These are phyloP conservation scores for Perca schrenkii DNA, from an alignment of 2,113 vertebrate genomes.

Conservation along the genomic window DNA sequence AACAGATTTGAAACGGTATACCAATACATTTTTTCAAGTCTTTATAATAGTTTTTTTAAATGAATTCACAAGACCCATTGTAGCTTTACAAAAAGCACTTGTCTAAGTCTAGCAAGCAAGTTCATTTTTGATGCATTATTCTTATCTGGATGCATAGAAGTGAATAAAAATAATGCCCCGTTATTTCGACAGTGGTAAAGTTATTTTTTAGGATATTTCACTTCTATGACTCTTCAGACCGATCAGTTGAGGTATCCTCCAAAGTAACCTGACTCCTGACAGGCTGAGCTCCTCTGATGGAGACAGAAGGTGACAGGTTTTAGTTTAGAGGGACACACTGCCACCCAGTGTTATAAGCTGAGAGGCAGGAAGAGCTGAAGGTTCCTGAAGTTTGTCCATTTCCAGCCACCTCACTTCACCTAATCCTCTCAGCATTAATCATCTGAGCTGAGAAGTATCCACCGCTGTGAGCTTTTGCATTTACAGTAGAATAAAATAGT, in stretches of 20 bases:
- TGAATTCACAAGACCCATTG: not conserved
- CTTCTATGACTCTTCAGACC: not conserved
- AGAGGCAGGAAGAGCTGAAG: constrained; percentile 45
- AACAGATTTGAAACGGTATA: not conserved
- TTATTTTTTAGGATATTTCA: constrained; percentile 4
- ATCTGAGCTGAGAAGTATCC: not conserved
- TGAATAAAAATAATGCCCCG: not conserved
- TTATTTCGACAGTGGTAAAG: not conserved
- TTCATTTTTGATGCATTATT: not conserved
- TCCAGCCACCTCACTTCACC: not conserved
- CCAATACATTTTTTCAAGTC: not conserved
- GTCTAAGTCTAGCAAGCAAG: not conserved
- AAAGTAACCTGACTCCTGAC: constrained; percentile 7
- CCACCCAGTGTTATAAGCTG: constrained; percentile 79
- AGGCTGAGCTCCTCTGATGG: constrained; percentile 45
- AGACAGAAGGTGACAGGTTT: constrained; percentile 49
- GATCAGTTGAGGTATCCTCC: constrained; percentile 1
- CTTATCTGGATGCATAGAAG: not conserved
- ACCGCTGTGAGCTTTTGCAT: not conserved
- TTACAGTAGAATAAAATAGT: not conserved
- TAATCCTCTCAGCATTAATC: not conserved
- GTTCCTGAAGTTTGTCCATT: constrained; percentile 27
- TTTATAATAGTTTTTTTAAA: not conserved
- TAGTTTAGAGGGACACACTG: constrained; percentile 80
- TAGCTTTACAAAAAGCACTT: not conserved